Evolutionary conservation across 2,113 vertebrate species (phyloP).

Genomic region (Mus pahari): DNA sequence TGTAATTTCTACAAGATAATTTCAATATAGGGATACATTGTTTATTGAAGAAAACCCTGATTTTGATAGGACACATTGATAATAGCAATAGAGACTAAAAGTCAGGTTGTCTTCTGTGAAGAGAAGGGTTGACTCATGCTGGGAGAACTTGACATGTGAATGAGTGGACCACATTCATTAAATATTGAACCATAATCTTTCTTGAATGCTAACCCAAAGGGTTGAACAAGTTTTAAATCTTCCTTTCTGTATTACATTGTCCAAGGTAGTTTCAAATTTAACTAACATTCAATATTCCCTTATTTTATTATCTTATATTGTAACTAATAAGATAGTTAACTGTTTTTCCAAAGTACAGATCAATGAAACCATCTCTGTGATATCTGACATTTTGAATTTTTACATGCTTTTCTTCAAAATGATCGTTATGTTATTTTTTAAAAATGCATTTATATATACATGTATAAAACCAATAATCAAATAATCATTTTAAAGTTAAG

Average conservation of each 20-base stretch:
- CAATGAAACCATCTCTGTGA: background rate
- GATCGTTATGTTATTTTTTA: background rate
- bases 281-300: background rate
- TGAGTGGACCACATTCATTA: slow-evolving; percentile 1
- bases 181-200: slow-evolving; percentile 45
- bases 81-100: slow-evolving; percentile 25
- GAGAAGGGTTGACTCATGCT: slow-evolving; percentile 21
- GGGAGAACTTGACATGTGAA: slow-evolving; percentile 59
- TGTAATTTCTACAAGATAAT: background rate
- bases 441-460: background rate
- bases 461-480: background rate
- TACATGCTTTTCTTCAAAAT: background rate
- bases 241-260: background rate
- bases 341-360: background rate
- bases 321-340: slow-evolving; percentile 12
- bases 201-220: slow-evolving; percentile 33
- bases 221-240: background rate
- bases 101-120: slow-evolving; percentile 40
- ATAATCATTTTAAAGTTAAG: slow-evolving; percentile 35
- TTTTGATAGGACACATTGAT: background rate
- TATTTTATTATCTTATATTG: slow-evolving; percentile 21
- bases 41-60: background rate
- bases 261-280: slow-evolving; percentile 49
- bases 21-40: background rate
- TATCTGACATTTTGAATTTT: background rate